Base-by-base conservation (phyloP, 2,797 vertebrate species). In the Pantherophis alleghaniensis region DNA sequence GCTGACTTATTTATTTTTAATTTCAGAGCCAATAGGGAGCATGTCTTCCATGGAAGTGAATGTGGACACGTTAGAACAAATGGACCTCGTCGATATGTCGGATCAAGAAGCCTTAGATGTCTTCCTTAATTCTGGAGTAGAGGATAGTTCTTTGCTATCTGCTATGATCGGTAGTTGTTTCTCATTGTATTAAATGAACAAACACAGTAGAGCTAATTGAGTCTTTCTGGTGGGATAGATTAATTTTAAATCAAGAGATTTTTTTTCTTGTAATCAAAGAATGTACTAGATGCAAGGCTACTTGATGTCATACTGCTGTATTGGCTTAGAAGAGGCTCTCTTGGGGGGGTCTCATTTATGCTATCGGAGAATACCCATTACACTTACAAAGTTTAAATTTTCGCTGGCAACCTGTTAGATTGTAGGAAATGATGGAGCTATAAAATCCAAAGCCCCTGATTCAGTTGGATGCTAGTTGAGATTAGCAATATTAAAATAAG, bases 71-170 rank as follows among this genome's bases (percentile, higher is more conserved):
- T 96, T 99, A 97, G 99, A 99, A 95, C 99, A 99, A 96, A 98
- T 99, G 98, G 98, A 98, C 1, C 96, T 99, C 0, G 98, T 98
- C 93, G 99, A 99, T 92, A 95, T 98, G 56, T 99, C 98, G 5
- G 99, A 99, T 97, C 99, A 99, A 93, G 99, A 99, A 96, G 99
- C 99, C n/a, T 97, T 99, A 0, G 99, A 99, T n/a, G 98, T 99
- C 95, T 99, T 99, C 93, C 97, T 99, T 59, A 99, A 98, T 96
- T 99, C 99, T 0, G 97, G 97, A 51, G 97, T 96, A 14, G 99
- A 99, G 90, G 99, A 98, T 57, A 98, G 98, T 95, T 97, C 97
- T 0, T 94, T 97, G 47, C 97, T 97, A 51, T 99, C 99, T 24
- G 99, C 99, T 0, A 96, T 98, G 93, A 93, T 97, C 96, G 99